Base-by-base conservation (phyloP, 2,113 vertebrate species). In the Campylomormyrus numenius region DNA sequence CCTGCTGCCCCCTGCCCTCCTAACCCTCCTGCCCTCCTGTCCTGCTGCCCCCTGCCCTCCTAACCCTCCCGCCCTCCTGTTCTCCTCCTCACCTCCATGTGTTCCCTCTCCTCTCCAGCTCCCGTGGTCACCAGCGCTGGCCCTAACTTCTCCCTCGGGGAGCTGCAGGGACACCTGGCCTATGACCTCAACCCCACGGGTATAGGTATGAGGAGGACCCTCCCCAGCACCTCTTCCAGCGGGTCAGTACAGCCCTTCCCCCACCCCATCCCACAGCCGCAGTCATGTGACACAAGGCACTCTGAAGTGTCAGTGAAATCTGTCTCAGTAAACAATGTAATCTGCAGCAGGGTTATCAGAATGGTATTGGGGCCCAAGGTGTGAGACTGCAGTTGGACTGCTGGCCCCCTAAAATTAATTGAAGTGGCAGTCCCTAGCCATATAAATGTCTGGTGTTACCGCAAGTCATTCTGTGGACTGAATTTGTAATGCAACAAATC, bases 101-200 rank as follows among this genome's bases (percentile, higher is more conserved):
- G 27, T 88, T 52, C 15, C n/a, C 91, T 48, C 24, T 17, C 91
- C 11, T 92, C 87, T 93, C 2, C 92, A 99, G 98, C 97, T 0
- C 98, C 98, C 0, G 98, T 99, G 84, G 97, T 99, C 94, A 98
- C 98, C 0, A 98, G 97, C 86, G 96, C 97, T 0, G 98, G 97
- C 90, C 98, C 98, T 89, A 98, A 97, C 95, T 99, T 99, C 95
- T 99, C 98, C 91, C 94, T 99, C 92, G 98, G 98, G 88, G 98
- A 99, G 94, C 96, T 99, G 89, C 98, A 99, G 93, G 98, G 98
- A 53, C 98, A 99, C 92, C 93, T 99, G 95, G 98, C 98, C 24
- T 99, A 99, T 0, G 98, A 99, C 94, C 96, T 99, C 94, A 99
- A 98, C 92, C 98, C 97, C 50, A 96, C 97, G 85, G 96, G 97